Percentiles rank a stretch among this genome's conserved stretches.
These are phyloP conservation scores for Athripsodes cinereus DNA, from an alignment of 2,888 invertebrate species.

Conservation along the genomic window DNA sequence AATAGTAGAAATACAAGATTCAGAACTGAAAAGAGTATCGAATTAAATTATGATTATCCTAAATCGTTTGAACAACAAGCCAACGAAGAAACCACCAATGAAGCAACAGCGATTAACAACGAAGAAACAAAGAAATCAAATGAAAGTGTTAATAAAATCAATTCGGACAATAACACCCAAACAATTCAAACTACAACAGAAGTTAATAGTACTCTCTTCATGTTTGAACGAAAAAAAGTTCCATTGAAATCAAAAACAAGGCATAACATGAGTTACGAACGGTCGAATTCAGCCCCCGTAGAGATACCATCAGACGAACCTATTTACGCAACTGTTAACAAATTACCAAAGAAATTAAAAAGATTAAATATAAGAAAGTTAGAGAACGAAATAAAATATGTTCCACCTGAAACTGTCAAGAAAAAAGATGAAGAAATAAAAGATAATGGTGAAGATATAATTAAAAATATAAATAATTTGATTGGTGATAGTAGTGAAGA, in stretches of 20 bases:
- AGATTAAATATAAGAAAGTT: constrained; percentile 46
- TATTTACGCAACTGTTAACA: constrained; percentile 49
- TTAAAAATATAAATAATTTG: constrained; percentile 1
- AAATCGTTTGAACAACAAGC: constrained; percentile 35
- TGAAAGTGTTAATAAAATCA: constrained; percentile 5
- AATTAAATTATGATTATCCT: constrained; percentile 48
- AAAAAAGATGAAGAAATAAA: constrained; percentile 4
- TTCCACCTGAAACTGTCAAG: constrained; percentile 34
- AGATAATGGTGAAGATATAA: background rate
- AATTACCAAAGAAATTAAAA: constrained; percentile 46
- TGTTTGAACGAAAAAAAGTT: constrained; percentile 44
- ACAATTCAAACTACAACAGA: constrained; percentile 41
- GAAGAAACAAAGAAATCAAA: background rate
- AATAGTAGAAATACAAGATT: constrained; percentile 36
- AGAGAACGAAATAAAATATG: constrained; percentile 47
- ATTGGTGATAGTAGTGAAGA: background rate
- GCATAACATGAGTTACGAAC: constrained; percentile 46
- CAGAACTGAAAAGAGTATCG: constrained; percentile 49
- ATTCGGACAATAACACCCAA: constrained; percentile 31
- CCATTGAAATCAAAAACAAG: constrained; percentile 43
- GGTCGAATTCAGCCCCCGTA: constrained; percentile 49
- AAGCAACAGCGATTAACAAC: background rate
- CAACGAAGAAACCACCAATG: background rate
- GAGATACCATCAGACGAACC: constrained; percentile 45
- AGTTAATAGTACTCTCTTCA: constrained; percentile 49